phyloP scores from a whole-genome alignment of 1,140 invertebrate genomes.

The Ceratosolen fusciceps region DNA sequence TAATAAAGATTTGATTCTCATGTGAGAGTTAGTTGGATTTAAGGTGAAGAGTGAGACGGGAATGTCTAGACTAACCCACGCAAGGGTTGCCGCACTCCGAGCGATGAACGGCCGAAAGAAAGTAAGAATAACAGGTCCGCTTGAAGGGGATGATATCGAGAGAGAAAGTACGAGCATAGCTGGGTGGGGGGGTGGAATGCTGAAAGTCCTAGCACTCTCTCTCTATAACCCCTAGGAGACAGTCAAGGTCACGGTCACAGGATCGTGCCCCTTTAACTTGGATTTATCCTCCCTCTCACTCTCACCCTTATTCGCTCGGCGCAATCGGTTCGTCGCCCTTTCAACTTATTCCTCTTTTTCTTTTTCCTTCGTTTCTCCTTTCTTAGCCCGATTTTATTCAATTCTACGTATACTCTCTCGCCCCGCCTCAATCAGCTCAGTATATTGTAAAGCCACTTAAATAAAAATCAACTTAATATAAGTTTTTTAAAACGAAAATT shows the following conservation, averaged over 20 bases:
- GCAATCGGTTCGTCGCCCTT: slow-evolving; percentile 41
- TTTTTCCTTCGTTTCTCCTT: too few species aligned
- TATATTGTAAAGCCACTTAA: too few species aligned
- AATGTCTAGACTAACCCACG: slow-evolving; percentile 57
- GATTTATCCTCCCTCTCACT: slow-evolving; percentile 48
- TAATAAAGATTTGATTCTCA: not conserved
- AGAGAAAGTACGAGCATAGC: slow-evolving; percentile 66
- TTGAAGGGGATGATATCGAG: slow-evolving; percentile 69
- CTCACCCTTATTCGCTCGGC: slow-evolving; percentile 47
- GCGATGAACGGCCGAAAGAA: slow-evolving; percentile 49
- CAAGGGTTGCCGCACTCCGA: slow-evolving; percentile 33
- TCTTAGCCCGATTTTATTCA: too few species aligned
- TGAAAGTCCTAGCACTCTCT: slow-evolving; percentile 63
- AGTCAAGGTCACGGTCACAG: slow-evolving; percentile 68
- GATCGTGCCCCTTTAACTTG: slow-evolving; percentile 54
- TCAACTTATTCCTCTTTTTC: slow-evolving; percentile 43
- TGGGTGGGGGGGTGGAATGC: slow-evolving; percentile 67
- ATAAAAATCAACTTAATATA: too few species aligned
- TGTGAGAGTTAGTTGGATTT: not conserved
- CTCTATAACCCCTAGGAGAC: slow-evolving; percentile 61
- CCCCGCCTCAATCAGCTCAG: too few species aligned
- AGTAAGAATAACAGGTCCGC: slow-evolving; percentile 12
- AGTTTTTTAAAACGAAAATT: too few species aligned
- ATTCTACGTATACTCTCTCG: too few species aligned
- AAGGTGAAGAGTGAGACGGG: not conserved